Base-by-base conservation (phyloP, 1,140 invertebrate species). In the Solenopsis invicta region DNA sequence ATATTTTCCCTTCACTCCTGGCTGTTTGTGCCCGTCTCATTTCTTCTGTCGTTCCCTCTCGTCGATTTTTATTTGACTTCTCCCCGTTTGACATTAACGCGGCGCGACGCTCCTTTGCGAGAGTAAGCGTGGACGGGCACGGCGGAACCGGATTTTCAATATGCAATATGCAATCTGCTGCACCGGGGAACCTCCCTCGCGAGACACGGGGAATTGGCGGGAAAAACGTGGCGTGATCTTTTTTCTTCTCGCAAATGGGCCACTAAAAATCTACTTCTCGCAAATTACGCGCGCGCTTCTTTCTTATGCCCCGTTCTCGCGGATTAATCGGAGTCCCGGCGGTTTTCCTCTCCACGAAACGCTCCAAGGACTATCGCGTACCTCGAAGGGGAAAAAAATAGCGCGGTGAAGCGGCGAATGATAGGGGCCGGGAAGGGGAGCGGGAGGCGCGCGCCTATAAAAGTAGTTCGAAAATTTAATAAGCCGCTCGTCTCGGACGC, bases 401-500 rank as follows among this genome's bases (percentile, higher is more conserved):
- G 5, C 10, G 24, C 41, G 41, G 8, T 61, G 24, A 37, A 66
- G 41, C 67, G 80, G 41, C 59, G n/a, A 56, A 50, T 74, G 80
- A 74, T 84, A 84, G 59, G 29, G 24, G 24, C 3, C 21, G 61
- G 0, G 29, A 29, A 29, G 29, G 29, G 5, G 9, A 13, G 34
- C 62, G 10, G 50, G 37, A 41, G 50, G 21, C 29, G 6, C 29
- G 5, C 54, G 80, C 41, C 66, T 37, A 37, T 75, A 75, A 75
- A 74, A 84, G 69, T 84, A 74, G 80, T 61, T 74, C 29, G 80
- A 45, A 84, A 84, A 84, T 84, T 84, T 84, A 84, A 84, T 84
- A 84, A 84, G 69, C 80, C 80, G n/a, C 69, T 41, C 41, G 69
- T 84, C 56, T 29, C 34, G 54, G 29, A 62, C 45, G 80, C 41